Evolutionary conservation across 2,113 vertebrate genomes (phyloP).

Genomic region (Oryzias celebensis): DNA sequence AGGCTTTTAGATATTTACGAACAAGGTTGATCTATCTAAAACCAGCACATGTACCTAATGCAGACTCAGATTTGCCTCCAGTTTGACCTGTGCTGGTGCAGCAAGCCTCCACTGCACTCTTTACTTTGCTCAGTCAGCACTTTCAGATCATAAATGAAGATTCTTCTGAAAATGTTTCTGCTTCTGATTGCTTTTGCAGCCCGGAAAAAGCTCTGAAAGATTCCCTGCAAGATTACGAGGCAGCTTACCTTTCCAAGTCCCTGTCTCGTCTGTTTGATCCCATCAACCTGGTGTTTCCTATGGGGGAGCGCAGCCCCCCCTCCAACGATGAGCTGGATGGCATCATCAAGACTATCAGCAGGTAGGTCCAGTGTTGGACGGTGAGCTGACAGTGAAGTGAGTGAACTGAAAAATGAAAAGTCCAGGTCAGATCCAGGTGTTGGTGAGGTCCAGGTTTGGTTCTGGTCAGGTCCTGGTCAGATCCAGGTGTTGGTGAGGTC

Average conservation of each 20-base stretch:
- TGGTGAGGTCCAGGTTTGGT: no score
- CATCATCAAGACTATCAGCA: constrained; percentile 91
- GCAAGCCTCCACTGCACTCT: no score
- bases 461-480: no score
- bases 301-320: constrained; percentile 91
- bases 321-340: constrained; percentile 92
- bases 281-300: constrained; percentile 96
- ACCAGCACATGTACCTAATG: no score
- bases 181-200: constrained; percentile 64
- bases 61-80: no score
- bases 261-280: constrained; percentile 96
- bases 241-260: constrained; percentile 95
- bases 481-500: no score
- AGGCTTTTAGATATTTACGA: no score
- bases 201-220: constrained; percentile 92
- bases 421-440: no score
- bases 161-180: not conserved
- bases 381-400: not conserved
- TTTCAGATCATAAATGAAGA: not conserved
- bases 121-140: no score
- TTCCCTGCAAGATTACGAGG: constrained; percentile 90
- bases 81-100: no score
- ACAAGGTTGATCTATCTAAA: no score
- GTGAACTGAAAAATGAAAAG: no score
- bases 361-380: constrained; percentile 17